Base-by-base conservation (phyloP, 2,888 invertebrate genomes). In the Coremacera marginata region DNA sequence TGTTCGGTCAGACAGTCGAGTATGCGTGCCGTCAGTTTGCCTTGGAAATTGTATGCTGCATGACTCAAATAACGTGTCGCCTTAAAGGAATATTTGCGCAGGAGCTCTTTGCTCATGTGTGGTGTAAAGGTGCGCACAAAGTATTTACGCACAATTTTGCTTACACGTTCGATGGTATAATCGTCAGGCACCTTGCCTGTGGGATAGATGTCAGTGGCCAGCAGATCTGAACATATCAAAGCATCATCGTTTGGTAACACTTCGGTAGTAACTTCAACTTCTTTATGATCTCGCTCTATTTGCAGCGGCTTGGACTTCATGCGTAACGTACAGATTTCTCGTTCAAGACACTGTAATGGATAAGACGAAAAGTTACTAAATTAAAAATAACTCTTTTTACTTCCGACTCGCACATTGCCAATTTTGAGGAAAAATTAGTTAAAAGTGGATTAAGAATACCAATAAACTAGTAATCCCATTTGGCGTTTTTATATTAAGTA, bases 271-370 rank as follows among this genome's bases (percentile, higher is more conserved):
- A 73, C 78, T 11, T 68, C 76, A 5, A 78, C 55, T n/a, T 78
- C 77, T 14, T 70, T 71, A 77, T 25, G 78, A 22, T 79, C 51
- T 9, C 84, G 83, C 60, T 84, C 84, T 27, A 88, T 83, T 77
- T 87, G 85, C 49, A 88, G 78, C 0, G 88, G 87, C 75, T 87
- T 89, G 0, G 88, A 82, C 79, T 89, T 88, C n/a, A 88, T 77
- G 0, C 88, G 86, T 16, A 89, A 76, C 1, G 86, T 84, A 49
- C 87, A 86, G 25, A 89, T 89, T 82, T 89, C 88, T 5, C 86
- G 83, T 78, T 89, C 88, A 57, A 89, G 79, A 67, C 84, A 86
- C 88, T 88, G 37, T 4, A 62, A 73, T 0, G 5, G 5, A 31
- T 0, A 31, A 68, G 16, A 70, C 9, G 49, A 19, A 49, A 37